A percentile compares a stretch with the other conserved stretches of the same genome.
phyloP scores from a whole-genome alignment of 2,113 vertebrate species.

The Leucoraja erinaceus region DNA sequence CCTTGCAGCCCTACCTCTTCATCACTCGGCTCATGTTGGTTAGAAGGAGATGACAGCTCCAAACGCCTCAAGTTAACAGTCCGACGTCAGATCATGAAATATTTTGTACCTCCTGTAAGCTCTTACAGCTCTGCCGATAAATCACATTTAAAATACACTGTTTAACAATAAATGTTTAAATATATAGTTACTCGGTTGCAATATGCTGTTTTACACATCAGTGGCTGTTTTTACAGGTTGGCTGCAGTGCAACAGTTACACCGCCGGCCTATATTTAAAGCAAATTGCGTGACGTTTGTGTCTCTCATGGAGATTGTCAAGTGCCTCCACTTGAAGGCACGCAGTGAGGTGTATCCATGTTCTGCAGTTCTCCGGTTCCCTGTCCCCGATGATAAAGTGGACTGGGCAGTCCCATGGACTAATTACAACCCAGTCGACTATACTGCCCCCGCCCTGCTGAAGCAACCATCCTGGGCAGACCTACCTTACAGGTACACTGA shows the following conservation, averaged over 20 bases:
- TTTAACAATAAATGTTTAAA: not conserved
- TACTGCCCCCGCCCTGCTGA: conserved; percentile 62
- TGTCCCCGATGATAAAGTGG: conserved; percentile 75
- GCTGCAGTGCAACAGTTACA: not conserved
- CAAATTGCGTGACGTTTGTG: not conserved
- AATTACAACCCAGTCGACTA: conserved; percentile 75
- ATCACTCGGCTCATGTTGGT: not conserved
- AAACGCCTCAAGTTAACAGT: not conserved
- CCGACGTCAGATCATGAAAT: not conserved
- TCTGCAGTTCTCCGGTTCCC: conserved; percentile 62
- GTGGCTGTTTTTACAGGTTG: conserved; percentile 4
- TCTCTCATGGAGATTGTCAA: conserved; percentile 2
- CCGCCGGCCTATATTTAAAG: not conserved
- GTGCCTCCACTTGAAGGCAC: conserved; percentile 62
- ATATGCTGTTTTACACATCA: not conserved
- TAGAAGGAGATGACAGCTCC: not conserved
- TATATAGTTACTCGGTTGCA: not conserved
- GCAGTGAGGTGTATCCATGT: conserved; percentile 73
- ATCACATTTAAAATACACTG: not conserved
- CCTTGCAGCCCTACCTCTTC: not conserved
- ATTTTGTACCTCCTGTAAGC: not conserved
- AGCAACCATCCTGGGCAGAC: conserved; percentile 79
- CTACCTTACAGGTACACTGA: conserved; percentile 68
- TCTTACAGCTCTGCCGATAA: not conserved
- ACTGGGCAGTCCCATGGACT: conserved; percentile 68